Percentiles rank a stretch among this genome's conserved stretches.
Evolutionary conservation across 1,140 invertebrate species (phyloP).

Genomic region (Tribolium madens): DNA sequence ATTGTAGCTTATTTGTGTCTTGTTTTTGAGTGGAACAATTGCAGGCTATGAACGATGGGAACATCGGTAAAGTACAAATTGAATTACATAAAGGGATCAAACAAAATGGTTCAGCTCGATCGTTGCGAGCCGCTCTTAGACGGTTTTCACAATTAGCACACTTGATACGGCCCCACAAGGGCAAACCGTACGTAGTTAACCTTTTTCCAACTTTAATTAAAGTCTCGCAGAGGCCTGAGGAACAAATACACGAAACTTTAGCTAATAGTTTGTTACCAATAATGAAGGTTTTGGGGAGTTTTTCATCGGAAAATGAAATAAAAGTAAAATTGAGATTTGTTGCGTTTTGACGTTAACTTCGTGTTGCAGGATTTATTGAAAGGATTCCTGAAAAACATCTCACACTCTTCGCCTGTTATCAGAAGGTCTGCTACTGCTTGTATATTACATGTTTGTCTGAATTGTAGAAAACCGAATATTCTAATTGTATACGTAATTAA

Average conservation of each 20-base stretch:
- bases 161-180: conserved; percentile 78
- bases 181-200: conserved; percentile 81
- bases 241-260: conserved; percentile 80
- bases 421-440: conserved; percentile 60
- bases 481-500: conserved; percentile 61
- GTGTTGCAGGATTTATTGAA: conserved; percentile 59
- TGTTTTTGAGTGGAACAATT: conserved; percentile 8
- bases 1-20: conserved; percentile 34
- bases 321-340: conserved; percentile 69
- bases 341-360: conserved; percentile 1
- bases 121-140: conserved; percentile 78
- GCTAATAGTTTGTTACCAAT: conserved; percentile 77
- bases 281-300: conserved; percentile 77
- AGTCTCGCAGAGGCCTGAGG: conserved; percentile 78
- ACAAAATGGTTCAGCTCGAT: conserved; percentile 78
- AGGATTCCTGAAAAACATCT: conserved; percentile 62
- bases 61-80: conserved; percentile 79
- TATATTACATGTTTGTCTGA: conserved; percentile 60
- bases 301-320: conserved; percentile 82
- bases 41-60: conserved; percentile 66
- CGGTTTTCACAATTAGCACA: conserved; percentile 81
- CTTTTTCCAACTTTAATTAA: conserved; percentile 77
- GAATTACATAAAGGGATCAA: conserved; percentile 86
- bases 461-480: conserved; percentile 61
- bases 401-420: conserved; percentile 60